phyloP scores from a whole-genome alignment of 2,113 vertebrate genomes.

The Anhinga anhinga region DNA sequence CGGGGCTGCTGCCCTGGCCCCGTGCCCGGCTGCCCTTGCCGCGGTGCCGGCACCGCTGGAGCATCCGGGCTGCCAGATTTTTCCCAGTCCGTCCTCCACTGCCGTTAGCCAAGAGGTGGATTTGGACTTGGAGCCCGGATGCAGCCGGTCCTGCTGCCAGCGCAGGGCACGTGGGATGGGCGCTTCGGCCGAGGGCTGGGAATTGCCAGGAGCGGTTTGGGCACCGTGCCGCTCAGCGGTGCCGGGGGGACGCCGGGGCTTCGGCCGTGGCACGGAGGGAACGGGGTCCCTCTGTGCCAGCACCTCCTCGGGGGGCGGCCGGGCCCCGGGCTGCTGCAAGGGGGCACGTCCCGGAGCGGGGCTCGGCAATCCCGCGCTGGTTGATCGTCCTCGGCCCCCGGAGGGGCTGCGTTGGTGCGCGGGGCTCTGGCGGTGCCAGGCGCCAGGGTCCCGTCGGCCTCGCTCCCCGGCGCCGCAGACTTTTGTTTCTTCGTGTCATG shows the following conservation, averaged over 20 bases:
- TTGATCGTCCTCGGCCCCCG: neutral
- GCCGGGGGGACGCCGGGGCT: neutral
- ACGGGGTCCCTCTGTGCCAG: neutral
- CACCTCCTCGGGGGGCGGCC: neutral
- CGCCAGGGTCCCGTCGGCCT: neutral
- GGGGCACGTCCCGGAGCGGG: neutral
- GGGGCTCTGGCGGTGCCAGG: neutral
- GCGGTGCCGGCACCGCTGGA: accelerated
- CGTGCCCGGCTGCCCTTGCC: neutral
- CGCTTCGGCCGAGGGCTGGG: neutral
- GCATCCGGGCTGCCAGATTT: neutral
- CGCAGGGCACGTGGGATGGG: accelerated
- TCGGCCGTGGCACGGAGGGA: neutral
- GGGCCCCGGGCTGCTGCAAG: neutral
- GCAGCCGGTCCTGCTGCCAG: accelerated
- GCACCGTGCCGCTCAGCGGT: neutral
- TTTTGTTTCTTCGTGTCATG: conserved; percentile 78
- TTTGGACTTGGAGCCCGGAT: neutral
- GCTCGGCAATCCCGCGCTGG: neutral
- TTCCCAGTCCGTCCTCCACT: neutral
- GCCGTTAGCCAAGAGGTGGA: accelerated
- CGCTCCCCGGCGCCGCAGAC: conserved; percentile 47
- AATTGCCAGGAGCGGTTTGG: neutral
- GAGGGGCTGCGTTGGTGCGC: neutral
- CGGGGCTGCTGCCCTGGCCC: neutral